Conservation (phyloP, 2,888 invertebrate species). For the Aethes cnicana region DNA sequence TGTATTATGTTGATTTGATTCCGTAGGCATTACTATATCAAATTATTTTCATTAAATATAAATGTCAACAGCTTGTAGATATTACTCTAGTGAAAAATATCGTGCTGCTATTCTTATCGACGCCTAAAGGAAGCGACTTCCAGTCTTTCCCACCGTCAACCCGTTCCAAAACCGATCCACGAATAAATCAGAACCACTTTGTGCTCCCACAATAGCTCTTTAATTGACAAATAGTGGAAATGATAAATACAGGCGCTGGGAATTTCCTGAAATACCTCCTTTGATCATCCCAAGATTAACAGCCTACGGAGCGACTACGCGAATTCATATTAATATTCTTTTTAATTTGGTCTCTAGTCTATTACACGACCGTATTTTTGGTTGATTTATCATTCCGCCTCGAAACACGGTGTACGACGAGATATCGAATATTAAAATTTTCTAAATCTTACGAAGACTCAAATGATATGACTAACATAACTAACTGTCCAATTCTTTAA, state of each 20-base stretch:
- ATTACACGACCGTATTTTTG: conserved; percentile 43
- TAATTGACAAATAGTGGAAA: conserved; percentile 82
- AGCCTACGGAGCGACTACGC: conserved; percentile 61
- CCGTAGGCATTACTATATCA: no score
- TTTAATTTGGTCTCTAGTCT: conserved; percentile 69
- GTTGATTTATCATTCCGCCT: conserved; percentile 23
- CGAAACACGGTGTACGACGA: conserved; percentile 47
- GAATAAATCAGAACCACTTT: conserved; percentile 75
- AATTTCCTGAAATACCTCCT: conserved; percentile 76
- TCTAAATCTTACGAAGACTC: conserved; percentile 41
- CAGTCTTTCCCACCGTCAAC: conserved; percentile 12
- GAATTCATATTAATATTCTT: conserved; percentile 78
- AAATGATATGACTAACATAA: conserved; percentile 42
- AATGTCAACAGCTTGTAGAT: no score
- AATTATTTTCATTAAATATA: no score
- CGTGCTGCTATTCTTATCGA: conserved; percentile 7
- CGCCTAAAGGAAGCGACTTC: conserved; percentile 14
- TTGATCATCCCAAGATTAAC: conserved; percentile 79
- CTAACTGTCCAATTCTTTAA: conserved; percentile 17
- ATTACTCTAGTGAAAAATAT: not conserved
- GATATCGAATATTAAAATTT: conserved; percentile 43
- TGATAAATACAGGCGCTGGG: conserved; percentile 76
- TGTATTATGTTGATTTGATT: no score
- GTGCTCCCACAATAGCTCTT: conserved; percentile 72
- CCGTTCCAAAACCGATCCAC: conserved; percentile 47